Evolutionary conservation across 2,797 vertebrate species (phyloP), one percentile per base, ranked within the genome.

Genomic region (Odontamblyopus rebecca): DNA sequence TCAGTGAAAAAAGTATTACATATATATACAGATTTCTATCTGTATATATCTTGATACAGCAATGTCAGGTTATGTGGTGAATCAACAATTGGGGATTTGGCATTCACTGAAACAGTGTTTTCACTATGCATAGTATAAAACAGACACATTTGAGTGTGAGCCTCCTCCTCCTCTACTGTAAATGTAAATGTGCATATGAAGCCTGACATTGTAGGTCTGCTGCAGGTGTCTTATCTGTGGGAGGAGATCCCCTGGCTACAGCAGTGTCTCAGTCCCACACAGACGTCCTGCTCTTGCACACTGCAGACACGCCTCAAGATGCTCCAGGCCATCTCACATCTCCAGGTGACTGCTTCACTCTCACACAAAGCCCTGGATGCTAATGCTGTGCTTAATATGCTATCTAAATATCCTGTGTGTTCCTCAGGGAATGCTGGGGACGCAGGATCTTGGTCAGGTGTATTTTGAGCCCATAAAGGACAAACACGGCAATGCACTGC

Each of bases 381-480:
- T 60, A 15, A 18, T 30, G 27, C 59, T 30, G 23, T 61, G 27
- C 57, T 32, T 18, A 61, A 32, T 29, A 30, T 8, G 15, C 2
- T 6, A 16, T 63, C 12, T 23, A 38, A 61, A 61, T 62, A n/a
- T 30, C 44, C 4, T 60, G 15, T 74, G 13, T 2, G 68, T 57
- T 26, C 68, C 57, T 72, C 84, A 96, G 96, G 95, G 93, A 27
- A 91, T 96, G 72, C 91, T 97, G 69, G 95, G 96, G 74, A 96
- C 95, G 32, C 95, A 96, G 84, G 95, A 98, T 82, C 89, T 98
- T 41, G 96, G 96, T 0, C 95, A 95, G 79, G 94, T 96, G 59
- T 97, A 96, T 85, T 96, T 94, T 1, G 96, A 98, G 86, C 95
- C 96, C 0, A 89, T 97, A 84, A 96, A 95, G 82, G 96, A 98